Percentiles rank a stretch among this genome's conserved stretches.
Evolutionary conservation across 2,888 invertebrate species (phyloP).

Genomic region (Polydrusus cervinus): DNA sequence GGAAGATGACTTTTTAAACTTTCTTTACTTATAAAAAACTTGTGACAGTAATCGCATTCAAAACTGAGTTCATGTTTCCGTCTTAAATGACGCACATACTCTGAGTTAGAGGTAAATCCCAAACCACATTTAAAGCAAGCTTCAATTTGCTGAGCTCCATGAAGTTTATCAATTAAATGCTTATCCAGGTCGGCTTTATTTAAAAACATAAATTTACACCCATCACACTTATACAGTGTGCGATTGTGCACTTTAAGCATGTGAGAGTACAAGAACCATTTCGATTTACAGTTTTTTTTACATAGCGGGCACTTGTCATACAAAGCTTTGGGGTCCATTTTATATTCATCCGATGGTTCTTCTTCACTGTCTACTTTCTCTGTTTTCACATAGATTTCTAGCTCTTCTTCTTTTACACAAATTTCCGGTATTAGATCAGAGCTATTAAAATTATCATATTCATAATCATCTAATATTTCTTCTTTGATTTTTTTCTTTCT

Average conservation of each 20-base stretch:
- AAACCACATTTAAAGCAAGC: conserved; percentile 10
- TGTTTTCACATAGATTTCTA: background rate
- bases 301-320: background rate
- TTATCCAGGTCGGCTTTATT: background rate
- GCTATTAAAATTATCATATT: background rate
- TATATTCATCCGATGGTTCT: no score
- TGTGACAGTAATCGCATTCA: background rate
- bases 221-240: background rate
- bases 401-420: no score
- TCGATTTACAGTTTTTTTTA: background rate
- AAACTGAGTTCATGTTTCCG: background rate
- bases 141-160: background rate
- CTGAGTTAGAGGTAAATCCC: background rate
- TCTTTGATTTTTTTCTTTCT: background rate
- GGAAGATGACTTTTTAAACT: background rate
- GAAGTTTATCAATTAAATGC: background rate
- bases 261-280: background rate
- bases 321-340: background rate
- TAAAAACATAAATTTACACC: background rate
- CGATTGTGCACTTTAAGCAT: background rate
- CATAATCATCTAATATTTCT: background rate
- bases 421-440: background rate
- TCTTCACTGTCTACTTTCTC: background rate
- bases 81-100: background rate
- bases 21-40: background rate